phyloP scores from a whole-genome alignment of 2,797 vertebrate species.

The Alauda arvensis region DNA sequence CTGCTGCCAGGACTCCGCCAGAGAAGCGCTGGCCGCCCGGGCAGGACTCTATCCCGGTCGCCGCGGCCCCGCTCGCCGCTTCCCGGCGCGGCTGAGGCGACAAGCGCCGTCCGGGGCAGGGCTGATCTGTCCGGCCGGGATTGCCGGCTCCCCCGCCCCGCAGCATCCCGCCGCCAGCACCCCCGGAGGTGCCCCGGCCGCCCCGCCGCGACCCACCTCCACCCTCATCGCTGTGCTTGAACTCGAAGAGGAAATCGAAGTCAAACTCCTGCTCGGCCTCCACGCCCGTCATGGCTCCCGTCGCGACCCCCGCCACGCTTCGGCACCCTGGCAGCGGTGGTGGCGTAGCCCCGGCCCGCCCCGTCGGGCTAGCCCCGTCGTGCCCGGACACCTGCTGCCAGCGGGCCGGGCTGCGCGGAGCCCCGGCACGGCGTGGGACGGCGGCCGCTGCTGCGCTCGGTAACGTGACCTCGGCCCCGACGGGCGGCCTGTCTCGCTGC shows the following conservation, averaged over 20 bases:
- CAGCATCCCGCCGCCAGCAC: not conserved
- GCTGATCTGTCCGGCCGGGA: not conserved
- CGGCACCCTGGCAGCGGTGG: not conserved
- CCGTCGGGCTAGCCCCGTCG: not conserved
- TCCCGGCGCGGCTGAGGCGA: not conserved
- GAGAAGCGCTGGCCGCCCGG: not conserved
- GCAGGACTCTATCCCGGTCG: too few species aligned
- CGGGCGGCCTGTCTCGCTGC: constrained; percentile 15
- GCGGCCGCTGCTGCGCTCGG: not conserved
- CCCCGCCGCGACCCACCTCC: constrained; percentile 68
- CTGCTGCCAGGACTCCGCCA: not conserved
- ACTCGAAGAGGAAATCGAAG: constrained; percentile 87
- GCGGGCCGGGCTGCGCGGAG: not conserved
- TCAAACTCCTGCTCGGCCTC: constrained; percentile 84
- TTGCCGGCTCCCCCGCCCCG: not conserved
- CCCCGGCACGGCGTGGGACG: not conserved
- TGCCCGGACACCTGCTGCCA: not conserved
- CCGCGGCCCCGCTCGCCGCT: not conserved
- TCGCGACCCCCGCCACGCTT: not conserved
- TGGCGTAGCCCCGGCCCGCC: not conserved
- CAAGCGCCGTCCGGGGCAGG: not conserved
- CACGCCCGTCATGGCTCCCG: constrained; percentile 77
- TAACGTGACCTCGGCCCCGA: constrained; percentile 57
- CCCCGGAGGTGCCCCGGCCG: not conserved
- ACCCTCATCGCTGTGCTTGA: constrained; percentile 73